Conservation (phyloP, 2,797 vertebrate species). For the Lutjanus campechanus region DNA sequence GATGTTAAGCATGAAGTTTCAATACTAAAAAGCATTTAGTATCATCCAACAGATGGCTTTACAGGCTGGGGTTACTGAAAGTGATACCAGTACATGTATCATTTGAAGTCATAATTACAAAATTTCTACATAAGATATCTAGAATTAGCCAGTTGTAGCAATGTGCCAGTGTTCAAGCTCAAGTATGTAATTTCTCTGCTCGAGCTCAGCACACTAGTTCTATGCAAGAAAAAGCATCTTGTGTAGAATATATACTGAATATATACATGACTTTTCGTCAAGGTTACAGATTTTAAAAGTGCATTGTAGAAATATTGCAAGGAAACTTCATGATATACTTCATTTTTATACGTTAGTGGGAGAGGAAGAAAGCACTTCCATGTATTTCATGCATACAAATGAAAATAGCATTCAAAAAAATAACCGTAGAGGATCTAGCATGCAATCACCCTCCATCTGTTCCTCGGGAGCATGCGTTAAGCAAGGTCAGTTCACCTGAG, state of each 20-base stretch:
- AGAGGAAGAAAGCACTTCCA: constrained; percentile 74
- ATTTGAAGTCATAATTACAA: constrained; percentile 55
- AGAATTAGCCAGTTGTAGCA: constrained; percentile 37
- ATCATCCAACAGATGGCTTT: constrained; percentile 17
- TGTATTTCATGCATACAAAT: constrained; percentile 85
- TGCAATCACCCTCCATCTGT: constrained; percentile 76
- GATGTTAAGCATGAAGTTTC: constrained; percentile 12
- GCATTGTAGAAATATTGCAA: constrained; percentile 79
- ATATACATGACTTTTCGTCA: constrained; percentile 68
- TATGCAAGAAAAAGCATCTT: constrained; percentile 61
- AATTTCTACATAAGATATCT: constrained; percentile 52
- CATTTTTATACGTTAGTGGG: constrained; percentile 64
- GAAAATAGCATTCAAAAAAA: constrained; percentile 73
- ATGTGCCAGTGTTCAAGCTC: constrained; percentile 48
- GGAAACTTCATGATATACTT: constrained; percentile 71
- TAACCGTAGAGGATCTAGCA: constrained; percentile 74
- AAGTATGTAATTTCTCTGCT: constrained; percentile 26
- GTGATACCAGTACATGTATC: constrained; percentile 39
- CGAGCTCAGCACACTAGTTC: constrained; percentile 29
- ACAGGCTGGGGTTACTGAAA: constrained; percentile 56
- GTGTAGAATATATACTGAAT: constrained; percentile 72
- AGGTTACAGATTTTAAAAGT: constrained; percentile 73
- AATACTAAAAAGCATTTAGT: constrained; percentile 20
- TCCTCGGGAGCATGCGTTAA: constrained; percentile 78
- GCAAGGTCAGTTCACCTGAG: constrained; percentile 85